phyloP scores from a whole-genome alignment of 2,113 vertebrate genomes.

The Eclectus roratus region DNA sequence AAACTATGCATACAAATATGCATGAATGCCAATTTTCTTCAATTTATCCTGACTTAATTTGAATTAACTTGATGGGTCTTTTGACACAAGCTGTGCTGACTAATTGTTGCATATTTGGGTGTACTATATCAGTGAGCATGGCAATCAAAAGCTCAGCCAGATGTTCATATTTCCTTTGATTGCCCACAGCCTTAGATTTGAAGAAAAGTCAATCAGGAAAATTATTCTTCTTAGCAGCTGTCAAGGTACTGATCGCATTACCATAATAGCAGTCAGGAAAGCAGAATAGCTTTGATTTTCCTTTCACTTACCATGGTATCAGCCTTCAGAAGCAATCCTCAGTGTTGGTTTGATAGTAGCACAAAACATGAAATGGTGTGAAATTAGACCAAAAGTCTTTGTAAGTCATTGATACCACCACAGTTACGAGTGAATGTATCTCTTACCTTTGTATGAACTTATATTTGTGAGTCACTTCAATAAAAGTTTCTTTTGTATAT shows the following conservation, averaged over 20 bases:
- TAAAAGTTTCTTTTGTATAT: background rate
- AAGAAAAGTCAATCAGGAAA: constrained; percentile 66
- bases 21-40: constrained; percentile 66
- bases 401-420: background rate
- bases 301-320: background rate
- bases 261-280: constrained; percentile 30
- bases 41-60: constrained; percentile 77
- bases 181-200: constrained; percentile 53
- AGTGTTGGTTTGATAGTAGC: background rate
- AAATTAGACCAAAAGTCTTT: background rate
- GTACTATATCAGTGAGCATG: constrained; percentile 49
- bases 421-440: background rate
- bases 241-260: constrained; percentile 24
- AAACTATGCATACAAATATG: constrained; percentile 56
- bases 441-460: background rate
- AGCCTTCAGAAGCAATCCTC: background rate
- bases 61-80: constrained; percentile 74
- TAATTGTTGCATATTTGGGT: constrained; percentile 76
- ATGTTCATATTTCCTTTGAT: constrained; percentile 73
- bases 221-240: constrained; percentile 65
- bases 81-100: constrained; percentile 68
- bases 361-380: background rate
- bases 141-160: constrained; percentile 70
- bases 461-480: background rate
- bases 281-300: background rate